Base-by-base conservation (phyloP, 1,140 invertebrate species). In the Drosophila ercepeae region DNA sequence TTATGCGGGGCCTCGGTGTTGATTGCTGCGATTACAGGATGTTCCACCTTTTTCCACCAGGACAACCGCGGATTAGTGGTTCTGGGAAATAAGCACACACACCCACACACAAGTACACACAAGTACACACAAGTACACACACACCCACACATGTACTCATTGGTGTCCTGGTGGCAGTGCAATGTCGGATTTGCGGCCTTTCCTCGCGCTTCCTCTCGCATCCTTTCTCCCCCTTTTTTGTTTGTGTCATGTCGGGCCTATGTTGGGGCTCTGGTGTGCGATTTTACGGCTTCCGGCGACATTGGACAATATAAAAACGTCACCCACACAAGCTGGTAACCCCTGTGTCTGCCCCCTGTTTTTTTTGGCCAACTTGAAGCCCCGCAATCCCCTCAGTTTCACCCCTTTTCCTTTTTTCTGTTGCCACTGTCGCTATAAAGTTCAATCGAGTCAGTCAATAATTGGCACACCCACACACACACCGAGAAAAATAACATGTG, bases 361-460 rank as follows among this genome's bases (percentile, higher is more conserved):
- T n/a, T 11, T 32, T 32, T 32, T 9, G 29, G 36, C 34, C 13
- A 9, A 3, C 11, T 14, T 18, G 21, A 39, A 13, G 29, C n/a
- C 11, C 4, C 6, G 23, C 14, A 19, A 49, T 14, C 29, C 27
- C 27, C 27, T 27, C 27, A 8, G 29, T 3, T 9, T 32, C 29
- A 32, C 29, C 29, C 29, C 11, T 16, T 39, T 39, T 14, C n/a
- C n/a, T 39, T 7, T 21, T 21, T 21, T 21, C 4, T 21, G 21
- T 2, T 2, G 21, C 36, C 4, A 39, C n/a, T 23, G 29, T 60
- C 48, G 59, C 60, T 67, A 69, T 69, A 77, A 82, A 83, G 78
- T 82, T 82, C 78, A 82, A 82, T 82, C 78, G 78, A 82, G 74
- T 82, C 73, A 81, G 78, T 82, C 78, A 81, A 82, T 78, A 81